These are phyloP conservation scores for Alca torda DNA, from an alignment of 2,797 vertebrate genomes.

Conservation along the genomic window DNA sequence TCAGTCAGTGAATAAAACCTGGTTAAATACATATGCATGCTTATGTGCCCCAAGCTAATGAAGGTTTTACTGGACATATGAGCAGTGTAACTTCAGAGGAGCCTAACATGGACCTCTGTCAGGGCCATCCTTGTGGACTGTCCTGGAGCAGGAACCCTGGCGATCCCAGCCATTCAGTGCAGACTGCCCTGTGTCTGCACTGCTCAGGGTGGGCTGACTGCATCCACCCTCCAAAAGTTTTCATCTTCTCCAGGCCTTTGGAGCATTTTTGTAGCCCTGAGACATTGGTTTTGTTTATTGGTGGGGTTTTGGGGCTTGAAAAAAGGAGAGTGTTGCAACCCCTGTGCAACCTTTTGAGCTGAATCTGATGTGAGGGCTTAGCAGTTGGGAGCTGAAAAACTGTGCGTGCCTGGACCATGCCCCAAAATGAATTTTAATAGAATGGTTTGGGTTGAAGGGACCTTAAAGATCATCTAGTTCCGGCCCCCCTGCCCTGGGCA, in stretches of 20 bases:
- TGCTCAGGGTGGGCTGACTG: not conserved
- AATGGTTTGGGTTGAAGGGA: not conserved
- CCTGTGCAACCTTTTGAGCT: not conserved
- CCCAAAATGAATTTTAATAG: not conserved
- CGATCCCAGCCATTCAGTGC: not conserved
- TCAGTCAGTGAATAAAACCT: not conserved
- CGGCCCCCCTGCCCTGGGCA: not conserved
- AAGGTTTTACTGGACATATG: not conserved
- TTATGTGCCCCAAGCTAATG: not conserved
- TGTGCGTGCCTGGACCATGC: not conserved
- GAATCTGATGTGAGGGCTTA: not conserved
- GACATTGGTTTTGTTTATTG: not conserved
- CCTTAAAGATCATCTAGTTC: not conserved
- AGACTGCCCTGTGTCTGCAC: not conserved
- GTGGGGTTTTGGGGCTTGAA: not conserved
- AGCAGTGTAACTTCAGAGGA: not conserved
- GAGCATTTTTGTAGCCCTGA: not conserved
- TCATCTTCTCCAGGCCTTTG: not conserved
- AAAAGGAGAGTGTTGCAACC: not conserved
- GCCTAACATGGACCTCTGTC: not conserved
- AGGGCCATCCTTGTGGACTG: not conserved
- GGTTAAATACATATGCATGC: not conserved
- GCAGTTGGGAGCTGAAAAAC: not conserved
- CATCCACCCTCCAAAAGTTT: not conserved
- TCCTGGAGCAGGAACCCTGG: not conserved